A percentile compares a stretch with the other conserved stretches of the same genome.
Conservation (phyloP, 2,888 invertebrate genomes). For the Ametastegia equiseti region DNA sequence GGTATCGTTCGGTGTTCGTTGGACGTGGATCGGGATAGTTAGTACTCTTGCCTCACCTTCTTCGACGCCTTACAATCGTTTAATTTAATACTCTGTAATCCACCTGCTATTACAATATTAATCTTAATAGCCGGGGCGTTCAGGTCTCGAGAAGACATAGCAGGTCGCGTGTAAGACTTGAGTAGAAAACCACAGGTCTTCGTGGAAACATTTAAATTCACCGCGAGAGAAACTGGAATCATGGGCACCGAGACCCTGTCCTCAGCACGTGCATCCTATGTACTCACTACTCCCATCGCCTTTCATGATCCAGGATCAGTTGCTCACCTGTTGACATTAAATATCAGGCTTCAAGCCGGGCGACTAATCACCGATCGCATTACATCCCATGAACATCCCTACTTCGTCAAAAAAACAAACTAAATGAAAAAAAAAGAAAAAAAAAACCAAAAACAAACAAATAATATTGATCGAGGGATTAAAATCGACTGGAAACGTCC, state of each 20-base stretch:
- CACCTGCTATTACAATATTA: slow-evolving; percentile 67
- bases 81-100: slow-evolving; percentile 70
- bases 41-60: slow-evolving; percentile 35
- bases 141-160: slow-evolving; percentile 25
- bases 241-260: slow-evolving; percentile 1
- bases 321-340: slow-evolving; percentile 13
- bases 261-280: slow-evolving; percentile 30
- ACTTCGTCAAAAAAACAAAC: slow-evolving; percentile 53
- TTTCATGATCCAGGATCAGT: slow-evolving; percentile 10
- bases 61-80: slow-evolving; percentile 66
- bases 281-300: background rate
- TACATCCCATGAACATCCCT: slow-evolving; percentile 30
- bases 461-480: slow-evolving; percentile 49
- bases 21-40: slow-evolving; percentile 20
- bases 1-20: background rate
- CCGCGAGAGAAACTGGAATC: background rate
- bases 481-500: slow-evolving; percentile 70
- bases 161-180: slow-evolving; percentile 26
- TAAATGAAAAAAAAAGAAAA: slow-evolving; percentile 66
- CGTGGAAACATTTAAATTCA: slow-evolving; percentile 44
- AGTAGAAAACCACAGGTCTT: slow-evolving; percentile 42
- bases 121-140: slow-evolving; percentile 65
- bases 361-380: background rate
- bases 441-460: slow-evolving; percentile 16
- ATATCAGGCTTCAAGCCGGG: background rate